phyloP scores from a whole-genome alignment of 2,888 invertebrate genomes.

The Ceramica pisi region DNA sequence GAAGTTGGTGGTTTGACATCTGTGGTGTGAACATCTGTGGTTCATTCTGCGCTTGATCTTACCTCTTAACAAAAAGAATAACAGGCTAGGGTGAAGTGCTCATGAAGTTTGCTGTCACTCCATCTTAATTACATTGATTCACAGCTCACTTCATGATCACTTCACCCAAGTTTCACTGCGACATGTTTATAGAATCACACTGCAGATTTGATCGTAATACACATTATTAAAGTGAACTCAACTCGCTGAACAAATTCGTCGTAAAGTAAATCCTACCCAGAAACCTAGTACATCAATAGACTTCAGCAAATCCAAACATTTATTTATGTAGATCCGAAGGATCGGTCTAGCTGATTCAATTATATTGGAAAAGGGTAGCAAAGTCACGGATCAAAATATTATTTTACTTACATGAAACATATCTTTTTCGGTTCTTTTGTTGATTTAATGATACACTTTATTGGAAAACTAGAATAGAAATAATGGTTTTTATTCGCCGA shows the following conservation, averaged over 20 bases:
- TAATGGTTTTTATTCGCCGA: background rate
- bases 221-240: background rate
- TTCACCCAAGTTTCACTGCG: too few species aligned
- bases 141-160: too few species aligned
- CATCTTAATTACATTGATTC: too few species aligned
- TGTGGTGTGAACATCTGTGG: too few species aligned
- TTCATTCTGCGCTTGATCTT: too few species aligned
- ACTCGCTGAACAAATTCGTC: background rate
- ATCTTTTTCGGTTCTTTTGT: conserved; percentile 3
- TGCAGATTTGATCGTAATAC: too few species aligned
- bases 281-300: conserved; percentile 9
- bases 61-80: too few species aligned
- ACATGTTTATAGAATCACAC: too few species aligned
- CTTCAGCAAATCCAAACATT: conserved; percentile 33
- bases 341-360: conserved; percentile 39
- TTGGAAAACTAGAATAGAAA: background rate
- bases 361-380: conserved; percentile 49
- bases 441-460: background rate
- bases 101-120: too few species aligned
- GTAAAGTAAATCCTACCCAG: background rate
- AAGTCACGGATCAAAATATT: conserved; percentile 34
- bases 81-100: too few species aligned
- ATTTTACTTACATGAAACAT: conserved; percentile 14
- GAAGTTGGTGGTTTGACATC: too few species aligned
- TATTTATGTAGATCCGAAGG: conserved; percentile 35